Conservation (phyloP, 2,888 invertebrate species). For the Seira ritae region DNA sequence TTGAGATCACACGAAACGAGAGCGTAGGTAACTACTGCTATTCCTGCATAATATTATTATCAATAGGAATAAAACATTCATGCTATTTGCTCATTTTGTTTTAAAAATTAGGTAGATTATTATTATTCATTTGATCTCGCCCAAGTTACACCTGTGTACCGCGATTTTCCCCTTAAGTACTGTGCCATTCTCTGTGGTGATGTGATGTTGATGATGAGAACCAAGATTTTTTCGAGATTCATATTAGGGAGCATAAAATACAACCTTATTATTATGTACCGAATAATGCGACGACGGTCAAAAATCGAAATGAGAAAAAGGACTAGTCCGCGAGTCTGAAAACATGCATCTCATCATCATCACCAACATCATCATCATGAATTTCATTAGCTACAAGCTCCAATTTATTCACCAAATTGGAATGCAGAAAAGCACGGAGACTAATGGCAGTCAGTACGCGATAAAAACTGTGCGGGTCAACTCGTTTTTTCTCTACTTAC, state of each 20-base stretch:
- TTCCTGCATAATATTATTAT: no score
- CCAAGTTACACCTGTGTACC: slow-evolving; percentile 58
- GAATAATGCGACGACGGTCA: slow-evolving; percentile 31
- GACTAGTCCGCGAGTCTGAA: slow-evolving; percentile 18
- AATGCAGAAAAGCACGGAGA: slow-evolving; percentile 53
- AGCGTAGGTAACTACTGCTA: no score
- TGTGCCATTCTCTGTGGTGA: slow-evolving; percentile 12
- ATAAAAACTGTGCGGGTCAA: slow-evolving; percentile 56
- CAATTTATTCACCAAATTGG: slow-evolving; percentile 65
- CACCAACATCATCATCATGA: slow-evolving; percentile 30
- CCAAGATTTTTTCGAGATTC: slow-evolving; percentile 52
- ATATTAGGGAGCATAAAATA: slow-evolving; percentile 53
- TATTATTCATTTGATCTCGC: slow-evolving; percentile 57
- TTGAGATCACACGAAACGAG: no score
- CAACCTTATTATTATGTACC: slow-evolving; percentile 58
- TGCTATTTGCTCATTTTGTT: slow-evolving; percentile 34
- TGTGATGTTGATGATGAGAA: slow-evolving; percentile 1
- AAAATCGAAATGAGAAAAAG: slow-evolving; percentile 52
- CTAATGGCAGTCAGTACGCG: slow-evolving; percentile 11
- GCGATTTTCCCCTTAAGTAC: slow-evolving; percentile 16
- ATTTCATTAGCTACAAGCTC: slow-evolving; percentile 62
- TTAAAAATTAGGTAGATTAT: slow-evolving; percentile 28
- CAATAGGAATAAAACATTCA: slow-evolving; percentile 37
- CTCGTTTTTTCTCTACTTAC: slow-evolving; percentile 33
- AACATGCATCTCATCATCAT: slow-evolving; percentile 61